Percentiles rank a stretch among this genome's conserved stretches.
Evolutionary conservation across 1,140 invertebrate species (phyloP).

Genomic region (Halictus rubicundus): DNA sequence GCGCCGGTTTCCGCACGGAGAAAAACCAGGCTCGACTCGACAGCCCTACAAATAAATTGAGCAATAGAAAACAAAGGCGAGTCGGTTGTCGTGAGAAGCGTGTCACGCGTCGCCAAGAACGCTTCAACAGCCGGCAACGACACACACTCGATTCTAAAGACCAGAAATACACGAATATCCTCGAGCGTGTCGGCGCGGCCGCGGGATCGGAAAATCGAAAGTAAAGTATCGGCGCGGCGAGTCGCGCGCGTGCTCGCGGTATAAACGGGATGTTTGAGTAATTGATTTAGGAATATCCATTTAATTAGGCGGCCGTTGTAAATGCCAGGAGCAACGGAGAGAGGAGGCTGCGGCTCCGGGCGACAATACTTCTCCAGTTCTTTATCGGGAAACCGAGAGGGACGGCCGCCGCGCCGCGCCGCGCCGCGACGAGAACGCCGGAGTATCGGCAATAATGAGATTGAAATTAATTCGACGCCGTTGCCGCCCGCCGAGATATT

Average conservation of each 20-base stretch:
- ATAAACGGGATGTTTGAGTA: slow-evolving; percentile 15
- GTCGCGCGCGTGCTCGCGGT: too few species aligned
- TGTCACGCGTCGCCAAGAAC: too few species aligned
- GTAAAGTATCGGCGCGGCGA: not conserved
- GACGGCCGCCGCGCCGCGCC: too few species aligned
- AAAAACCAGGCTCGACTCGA: too few species aligned
- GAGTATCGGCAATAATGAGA: slow-evolving; percentile 68
- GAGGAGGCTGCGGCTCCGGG: slow-evolving; percentile 5
- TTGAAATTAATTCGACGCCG: slow-evolving; percentile 68
- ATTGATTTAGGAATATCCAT: slow-evolving; percentile 54
- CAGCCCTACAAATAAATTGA: too few species aligned
- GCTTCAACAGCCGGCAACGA: too few species aligned
- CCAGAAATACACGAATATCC: too few species aligned
- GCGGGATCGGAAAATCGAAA: slow-evolving; percentile 11
- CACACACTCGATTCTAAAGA: too few species aligned
- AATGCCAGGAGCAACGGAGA: not conserved
- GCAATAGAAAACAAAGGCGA: too few species aligned
- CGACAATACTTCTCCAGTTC: slow-evolving; percentile 61
- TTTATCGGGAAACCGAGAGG: slow-evolving; percentile 58
- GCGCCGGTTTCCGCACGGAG: too few species aligned
- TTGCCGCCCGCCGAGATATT: slow-evolving; percentile 51
- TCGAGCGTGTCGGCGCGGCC: too few species aligned
- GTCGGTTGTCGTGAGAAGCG: too few species aligned
- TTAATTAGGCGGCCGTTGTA: slow-evolving; percentile 41
- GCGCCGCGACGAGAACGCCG: slow-evolving; percentile 13